Evolutionary conservation across 2,888 invertebrate species (phyloP).

Genomic region (Argynnis bischoffii): DNA sequence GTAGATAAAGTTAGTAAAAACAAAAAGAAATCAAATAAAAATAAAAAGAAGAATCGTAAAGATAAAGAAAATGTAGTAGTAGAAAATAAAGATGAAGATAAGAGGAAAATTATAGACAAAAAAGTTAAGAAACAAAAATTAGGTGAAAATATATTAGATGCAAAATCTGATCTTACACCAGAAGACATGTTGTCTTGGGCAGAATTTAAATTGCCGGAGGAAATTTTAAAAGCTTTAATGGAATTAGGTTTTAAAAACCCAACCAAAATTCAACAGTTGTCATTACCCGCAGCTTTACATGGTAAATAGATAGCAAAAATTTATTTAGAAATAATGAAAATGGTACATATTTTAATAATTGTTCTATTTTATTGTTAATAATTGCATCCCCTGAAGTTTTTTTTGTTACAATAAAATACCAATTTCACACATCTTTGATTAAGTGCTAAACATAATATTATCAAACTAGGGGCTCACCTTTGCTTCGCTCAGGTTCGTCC

Average conservation of each 20-base stretch:
- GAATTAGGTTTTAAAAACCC: slow-evolving; percentile 91
- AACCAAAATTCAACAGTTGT: slow-evolving; percentile 92
- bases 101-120: slow-evolving; percentile 32
- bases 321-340: neutral
- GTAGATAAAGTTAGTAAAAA: slow-evolving; percentile 29
- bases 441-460: no score
- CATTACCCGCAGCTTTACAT: slow-evolving; percentile 91
- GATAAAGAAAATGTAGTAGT: slow-evolving; percentile 9
- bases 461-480: no score
- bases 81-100: slow-evolving; percentile 11
- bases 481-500: no score
- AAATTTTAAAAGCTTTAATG: slow-evolving; percentile 87
- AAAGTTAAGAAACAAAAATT: slow-evolving; percentile 55
- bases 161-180: slow-evolving; percentile 52
- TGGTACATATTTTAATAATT: neutral
- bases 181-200: slow-evolving; percentile 85
- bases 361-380: neutral
- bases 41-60: slow-evolving; percentile 32
- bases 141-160: slow-evolving; percentile 55
- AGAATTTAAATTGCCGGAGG: slow-evolving; percentile 85
- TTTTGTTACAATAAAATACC: no score
- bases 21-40: slow-evolving; percentile 28
- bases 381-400: no score
- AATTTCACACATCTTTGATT: no score
- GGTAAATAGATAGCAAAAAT: slow-evolving; percentile 70